Evolutionary conservation across 2,113 vertebrate species (phyloP), one percentile per base, ranked within the genome.

Genomic region (Osmerus mordax): DNA sequence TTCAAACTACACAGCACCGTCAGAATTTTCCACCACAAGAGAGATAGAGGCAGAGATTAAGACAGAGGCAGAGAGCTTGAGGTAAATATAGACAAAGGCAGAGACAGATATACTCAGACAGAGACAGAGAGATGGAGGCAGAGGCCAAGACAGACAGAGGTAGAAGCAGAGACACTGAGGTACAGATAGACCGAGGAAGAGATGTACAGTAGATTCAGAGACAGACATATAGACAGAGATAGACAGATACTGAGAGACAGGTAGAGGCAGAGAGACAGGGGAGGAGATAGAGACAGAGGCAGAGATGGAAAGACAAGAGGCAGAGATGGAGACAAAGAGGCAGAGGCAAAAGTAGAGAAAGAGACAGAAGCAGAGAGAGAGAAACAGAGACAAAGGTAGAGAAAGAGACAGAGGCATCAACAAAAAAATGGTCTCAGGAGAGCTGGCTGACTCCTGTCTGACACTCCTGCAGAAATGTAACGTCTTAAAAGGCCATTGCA

Each of bases 401-500:
- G 16, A 72, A 81, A 79, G 68, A 52, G 64, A 84, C 15, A 56
- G 6, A 56, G 54, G 5, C 54, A 56, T 15, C 14, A 8, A n/a
- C 15, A 13, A 36, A 76, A 75, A 70, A 81, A 77, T 62, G 28
- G 66, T 84, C 80, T 78, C 69, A 77, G 74, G 71, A 80, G 83
- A 78, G 69, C 77, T 66, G 86, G 75, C 81, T 56, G 81, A 81
- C 83, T 87, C 75, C 74, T 80, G 78, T 88, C 79, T 88, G 89
- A 88, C 85, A 84, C 84, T 87, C 81, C 82, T 83, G 85, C 83
- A 86, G 74, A 89, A 87, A 88, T 79, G 83, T 85, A 89, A 90
- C 83, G 87, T 89, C 87, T 87, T 88, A 87, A 89, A 89, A 89
- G 89, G 88, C 88, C 87, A 87, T 83, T 73, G 74, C 84, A 89